phyloP scores from a whole-genome alignment of 2,113 vertebrate genomes.

The Tachuris rubrigastra region DNA sequence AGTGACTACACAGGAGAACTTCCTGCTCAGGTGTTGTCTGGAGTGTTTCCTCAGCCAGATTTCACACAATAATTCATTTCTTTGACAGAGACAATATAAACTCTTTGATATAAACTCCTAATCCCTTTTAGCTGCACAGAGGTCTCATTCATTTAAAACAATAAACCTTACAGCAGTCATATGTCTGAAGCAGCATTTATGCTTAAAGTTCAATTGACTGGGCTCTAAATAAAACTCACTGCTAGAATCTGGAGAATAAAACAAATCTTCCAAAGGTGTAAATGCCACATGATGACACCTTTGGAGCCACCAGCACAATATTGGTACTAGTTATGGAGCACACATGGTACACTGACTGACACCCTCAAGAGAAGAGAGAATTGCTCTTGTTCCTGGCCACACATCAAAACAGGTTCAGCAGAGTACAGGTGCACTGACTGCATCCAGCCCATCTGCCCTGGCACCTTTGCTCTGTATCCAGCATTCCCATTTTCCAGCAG shows the following conservation, averaged over 20 bases:
- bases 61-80: neutral
- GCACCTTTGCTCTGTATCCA: neutral
- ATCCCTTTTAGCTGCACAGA: neutral
- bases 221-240: neutral
- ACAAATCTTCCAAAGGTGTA: neutral
- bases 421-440: neutral
- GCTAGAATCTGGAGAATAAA: neutral
- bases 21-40: neutral
- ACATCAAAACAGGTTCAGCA: neutral
- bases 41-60: neutral
- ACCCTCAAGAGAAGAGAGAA: too few relatives aligned
- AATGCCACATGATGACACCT: neutral
- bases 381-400: accelerated
- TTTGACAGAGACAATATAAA: neutral
- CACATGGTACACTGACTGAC: neutral
- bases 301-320: neutral
- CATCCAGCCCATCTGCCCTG: neutral
- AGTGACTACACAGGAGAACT: neutral
- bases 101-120: neutral
- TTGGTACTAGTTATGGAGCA: neutral
- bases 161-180: neutral
- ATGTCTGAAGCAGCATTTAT: neutral
- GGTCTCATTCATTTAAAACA: neutral
- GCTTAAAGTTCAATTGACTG: neutral
- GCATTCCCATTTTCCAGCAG: neutral